Base-by-base conservation (phyloP, 2,797 vertebrate species). In the Eulemur coronatus region DNA sequence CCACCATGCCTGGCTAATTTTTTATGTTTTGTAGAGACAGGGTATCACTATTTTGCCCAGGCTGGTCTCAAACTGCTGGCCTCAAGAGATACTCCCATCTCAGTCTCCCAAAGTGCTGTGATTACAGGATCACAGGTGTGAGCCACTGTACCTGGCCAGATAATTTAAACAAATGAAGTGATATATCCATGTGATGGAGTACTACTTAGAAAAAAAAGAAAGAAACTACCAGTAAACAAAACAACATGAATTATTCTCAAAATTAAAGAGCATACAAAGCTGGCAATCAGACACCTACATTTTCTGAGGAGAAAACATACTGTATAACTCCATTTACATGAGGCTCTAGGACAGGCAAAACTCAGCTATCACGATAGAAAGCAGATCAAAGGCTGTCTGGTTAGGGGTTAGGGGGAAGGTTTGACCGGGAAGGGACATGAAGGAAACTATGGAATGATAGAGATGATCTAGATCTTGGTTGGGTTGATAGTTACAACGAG, bases 281-380 rank as follows among this genome's bases (percentile, higher is more conserved):
- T 55, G 38, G 33, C 28, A 28, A 57, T 46, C 38, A 93, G 50
- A 70, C 7, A 28, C 5, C 2, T 46, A 48, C 28, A 10, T 65
- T 33, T 35, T n/a, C 43, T 70, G 38, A 87, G 9, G 10, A n/a
- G 38, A 52, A 91, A 82, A 82, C 5, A 35, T 33, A 30, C 30
- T 41, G 24, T 1, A 30, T 12, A 13, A 20, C 30, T 65, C 43
- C 26, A 50, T 69, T 85, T 38, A 85, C 5, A 30, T 5, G 28
- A 89, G 24, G 43, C n/a, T n/a, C 8, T 57, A 82, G 84, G 69
- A 57, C 48, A 91, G 80, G 50, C 55, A 55, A 94, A 86, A 76
- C 20, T 48, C 78, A 84, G 4, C 33, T 73, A 7, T 38, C 65
- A 30, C 35, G 18, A 67, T 5, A 30, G 30, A 72, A 38, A 92